A percentile compares a stretch with the other conserved stretches of the same genome.
These are phyloP conservation scores for Etheostoma cragini DNA, from an alignment of 2,113 vertebrate genomes.

Conservation along the genomic window DNA sequence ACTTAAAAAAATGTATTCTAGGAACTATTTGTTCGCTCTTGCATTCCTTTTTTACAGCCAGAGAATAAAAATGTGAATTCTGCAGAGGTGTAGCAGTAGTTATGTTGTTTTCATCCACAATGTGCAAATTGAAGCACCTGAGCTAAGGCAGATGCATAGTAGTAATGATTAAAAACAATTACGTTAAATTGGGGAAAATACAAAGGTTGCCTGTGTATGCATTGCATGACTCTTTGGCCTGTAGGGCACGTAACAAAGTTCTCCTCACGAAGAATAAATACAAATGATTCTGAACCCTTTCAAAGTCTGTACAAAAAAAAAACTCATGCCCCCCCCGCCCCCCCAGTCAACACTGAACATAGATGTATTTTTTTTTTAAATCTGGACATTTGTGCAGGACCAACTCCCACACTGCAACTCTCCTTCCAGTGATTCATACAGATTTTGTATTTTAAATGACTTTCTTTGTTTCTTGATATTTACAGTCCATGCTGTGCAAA, in stretches of 20 bases:
- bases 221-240: slow-evolving; percentile 65
- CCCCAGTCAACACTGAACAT: slow-evolving; percentile 38
- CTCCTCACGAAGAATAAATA: slow-evolving; percentile 75
- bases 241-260: slow-evolving; percentile 49
- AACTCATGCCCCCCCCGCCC: neutral
- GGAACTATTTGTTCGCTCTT: neutral
- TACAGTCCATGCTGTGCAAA: slow-evolving; percentile 58
- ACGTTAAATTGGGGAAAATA: neutral
- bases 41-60: slow-evolving; percentile 14
- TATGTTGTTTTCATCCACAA: slow-evolving; percentile 9
- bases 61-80: neutral
- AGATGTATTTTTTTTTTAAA: too few species aligned
- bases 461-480: slow-evolving; percentile 32
- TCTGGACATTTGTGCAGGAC: slow-evolving; percentile 34
- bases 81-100: neutral
- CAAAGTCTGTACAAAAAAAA: slow-evolving; percentile 59
- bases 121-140: slow-evolving; percentile 1
- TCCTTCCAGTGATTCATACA: slow-evolving; percentile 55
- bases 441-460: slow-evolving; percentile 5
- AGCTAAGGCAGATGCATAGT: neutral
- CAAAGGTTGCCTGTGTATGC: neutral
- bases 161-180: neutral
- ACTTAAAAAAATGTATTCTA: slow-evolving; percentile 40
- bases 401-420: slow-evolving; percentile 19
- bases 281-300: slow-evolving; percentile 48